Base-by-base conservation (phyloP, 2,113 vertebrate genomes). In the Tragelaphus buxtoni region DNA sequence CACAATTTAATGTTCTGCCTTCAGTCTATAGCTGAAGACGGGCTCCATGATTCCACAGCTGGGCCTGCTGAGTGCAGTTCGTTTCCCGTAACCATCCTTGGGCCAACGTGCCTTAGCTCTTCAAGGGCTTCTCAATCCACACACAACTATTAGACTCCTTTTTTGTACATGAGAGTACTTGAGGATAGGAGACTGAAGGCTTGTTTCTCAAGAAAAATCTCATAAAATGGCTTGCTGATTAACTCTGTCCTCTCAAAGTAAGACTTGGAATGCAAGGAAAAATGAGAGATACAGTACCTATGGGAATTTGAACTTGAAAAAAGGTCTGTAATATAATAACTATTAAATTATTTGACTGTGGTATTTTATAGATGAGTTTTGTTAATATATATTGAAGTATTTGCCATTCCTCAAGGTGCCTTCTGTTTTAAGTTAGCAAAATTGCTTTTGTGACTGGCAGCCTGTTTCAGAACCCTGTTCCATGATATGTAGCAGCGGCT, bases 121-220 rank as follows among this genome's bases (percentile, higher is more conserved):
- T n/a, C 42, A n/a, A 3, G n/a, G 76, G 49, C 35, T 53, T 80
- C 61, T 81, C 17, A 61, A 0, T 56, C 20, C 20, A 51, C 39
- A 42, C 9, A 35, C 11, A 32, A 32, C 20, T 45, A 16, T 84
- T 84, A 8, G 47, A 28, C 26, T 69, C 60, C 61, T 95, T 91
- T 77, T 90, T 79, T 63, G 30, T 22, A 4, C n/a, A 30, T 0
- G 2, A 86, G 82, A 60, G 53, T 42, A 45, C 32, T 74, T 86
- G 88, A 96, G 86, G 16, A 35, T 72, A 56, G 14, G 77, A 65
- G 53, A 12, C 8, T 2, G 30, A 76, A 39, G 74, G 42, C 30
- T 88, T 79, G 7, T 69, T 90, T 88, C 61, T 96, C n/a, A 81
- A 53, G n/a, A 94, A 91, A 51, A 82, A 53, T 93, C 49, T 92